Evolutionary conservation across 2,113 vertebrate species (phyloP).

Genomic region (Dicerorhinus sumatrensis): DNA sequence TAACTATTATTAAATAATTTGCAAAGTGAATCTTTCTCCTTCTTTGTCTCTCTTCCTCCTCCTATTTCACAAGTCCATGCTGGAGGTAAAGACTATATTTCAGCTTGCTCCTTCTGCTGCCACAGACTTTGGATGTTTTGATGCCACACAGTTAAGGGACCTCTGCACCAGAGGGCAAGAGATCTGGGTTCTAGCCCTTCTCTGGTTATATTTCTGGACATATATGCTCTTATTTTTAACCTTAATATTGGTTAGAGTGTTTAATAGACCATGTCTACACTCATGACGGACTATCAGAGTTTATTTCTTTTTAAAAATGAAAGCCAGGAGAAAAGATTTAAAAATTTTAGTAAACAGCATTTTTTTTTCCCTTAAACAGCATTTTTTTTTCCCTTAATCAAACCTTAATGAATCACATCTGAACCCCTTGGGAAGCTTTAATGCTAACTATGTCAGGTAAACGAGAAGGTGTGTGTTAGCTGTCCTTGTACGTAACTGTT

Average conservation of each 20-base stretch:
- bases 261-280: background rate
- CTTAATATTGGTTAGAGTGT: background rate
- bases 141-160: fast-evolving
- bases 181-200: background rate
- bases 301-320: conserved; percentile 20
- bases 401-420: background rate
- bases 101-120: background rate
- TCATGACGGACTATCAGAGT: background rate
- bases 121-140: background rate
- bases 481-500: background rate
- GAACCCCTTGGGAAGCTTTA: background rate
- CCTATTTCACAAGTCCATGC: background rate
- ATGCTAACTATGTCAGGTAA: background rate
- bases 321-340: background rate
- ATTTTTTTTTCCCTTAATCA: background rate
- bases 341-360: background rate
- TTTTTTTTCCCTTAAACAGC: background rate
- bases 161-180: background rate
- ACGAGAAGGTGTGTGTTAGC: background rate
- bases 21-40: background rate
- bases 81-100: background rate
- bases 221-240: background rate
- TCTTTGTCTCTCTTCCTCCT: background rate
- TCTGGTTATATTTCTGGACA: background rate
- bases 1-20: background rate